Evolutionary conservation across 2,888 invertebrate species (phyloP).

Genomic region (Diarsia dahlii): DNA sequence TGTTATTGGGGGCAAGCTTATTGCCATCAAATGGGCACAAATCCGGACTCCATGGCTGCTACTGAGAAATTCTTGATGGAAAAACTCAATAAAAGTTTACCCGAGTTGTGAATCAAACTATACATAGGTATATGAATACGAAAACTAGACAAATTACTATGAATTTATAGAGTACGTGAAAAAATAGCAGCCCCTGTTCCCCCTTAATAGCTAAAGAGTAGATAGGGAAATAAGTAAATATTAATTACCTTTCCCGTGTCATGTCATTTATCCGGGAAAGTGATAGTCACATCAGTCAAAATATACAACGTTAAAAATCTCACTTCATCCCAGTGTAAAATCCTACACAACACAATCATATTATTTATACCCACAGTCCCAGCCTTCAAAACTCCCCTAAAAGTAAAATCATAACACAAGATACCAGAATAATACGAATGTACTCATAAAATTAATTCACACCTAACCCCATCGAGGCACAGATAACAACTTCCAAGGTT

Average conservation of each 20-base stretch:
- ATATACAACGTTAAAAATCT: background rate
- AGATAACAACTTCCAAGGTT: constrained; percentile 82
- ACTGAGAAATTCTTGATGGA: too few species aligned
- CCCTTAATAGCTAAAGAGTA: constrained; percentile 6
- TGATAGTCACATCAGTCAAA: background rate
- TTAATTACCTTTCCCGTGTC: constrained; percentile 41
- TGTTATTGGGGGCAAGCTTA: too few species aligned
- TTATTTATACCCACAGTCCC: background rate
- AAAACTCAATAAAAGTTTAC: too few species aligned
- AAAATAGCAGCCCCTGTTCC: too few species aligned
- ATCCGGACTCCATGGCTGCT: too few species aligned
- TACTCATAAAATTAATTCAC: constrained; percentile 76
- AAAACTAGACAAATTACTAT: too few species aligned
- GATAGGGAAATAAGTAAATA: constrained; percentile 20
- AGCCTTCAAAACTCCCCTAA: constrained; percentile 22
- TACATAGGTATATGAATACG: too few species aligned
- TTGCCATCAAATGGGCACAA: too few species aligned
- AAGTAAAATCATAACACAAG: constrained; percentile 44
- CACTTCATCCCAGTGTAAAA: background rate
- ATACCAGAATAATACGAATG: constrained; percentile 36
- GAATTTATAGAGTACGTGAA: background rate
- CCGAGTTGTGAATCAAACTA: too few species aligned
- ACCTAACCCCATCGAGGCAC: constrained; percentile 75
- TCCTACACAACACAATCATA: background rate
- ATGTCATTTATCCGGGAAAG: constrained; percentile 13